Conservation (phyloP, 2,797 vertebrate species). For the Sitta carolinensis region DNA sequence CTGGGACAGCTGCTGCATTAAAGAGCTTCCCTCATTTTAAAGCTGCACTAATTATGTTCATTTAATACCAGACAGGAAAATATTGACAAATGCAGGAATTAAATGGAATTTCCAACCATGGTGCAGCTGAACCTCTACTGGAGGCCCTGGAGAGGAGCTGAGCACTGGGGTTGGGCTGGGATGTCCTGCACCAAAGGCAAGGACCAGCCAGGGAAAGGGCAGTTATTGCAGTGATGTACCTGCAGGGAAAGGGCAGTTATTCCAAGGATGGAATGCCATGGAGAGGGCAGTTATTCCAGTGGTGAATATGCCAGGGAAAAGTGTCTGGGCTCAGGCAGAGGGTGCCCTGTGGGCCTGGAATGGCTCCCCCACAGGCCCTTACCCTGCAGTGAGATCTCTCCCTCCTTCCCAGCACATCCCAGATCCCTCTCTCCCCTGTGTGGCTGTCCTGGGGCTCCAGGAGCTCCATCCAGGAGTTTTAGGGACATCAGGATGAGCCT, state of each 20-base stretch:
- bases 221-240: too few species aligned
- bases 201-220: background rate
- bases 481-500: background rate
- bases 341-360: too few species aligned
- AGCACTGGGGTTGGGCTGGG: background rate
- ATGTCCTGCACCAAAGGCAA: background rate
- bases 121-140: background rate
- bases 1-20: constrained; percentile 52
- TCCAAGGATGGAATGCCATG: accelerated
- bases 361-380: too few species aligned
- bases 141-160: background rate
- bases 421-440: background rate
- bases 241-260: background rate
- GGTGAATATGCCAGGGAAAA: background rate
- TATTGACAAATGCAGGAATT: constrained; percentile 27
- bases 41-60: constrained; percentile 35
- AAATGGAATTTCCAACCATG: background rate
- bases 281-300: background rate
- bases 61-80: constrained; percentile 35
- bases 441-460: background rate
- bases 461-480: background rate
- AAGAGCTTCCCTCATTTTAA: constrained; percentile 12
- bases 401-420: background rate
- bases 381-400: background rate
- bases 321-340: background rate